Percentiles rank a stretch among this genome's conserved stretches.
Evolutionary conservation across 1,140 invertebrate species (phyloP).

Genomic region (Scaptomyza hsui): DNA sequence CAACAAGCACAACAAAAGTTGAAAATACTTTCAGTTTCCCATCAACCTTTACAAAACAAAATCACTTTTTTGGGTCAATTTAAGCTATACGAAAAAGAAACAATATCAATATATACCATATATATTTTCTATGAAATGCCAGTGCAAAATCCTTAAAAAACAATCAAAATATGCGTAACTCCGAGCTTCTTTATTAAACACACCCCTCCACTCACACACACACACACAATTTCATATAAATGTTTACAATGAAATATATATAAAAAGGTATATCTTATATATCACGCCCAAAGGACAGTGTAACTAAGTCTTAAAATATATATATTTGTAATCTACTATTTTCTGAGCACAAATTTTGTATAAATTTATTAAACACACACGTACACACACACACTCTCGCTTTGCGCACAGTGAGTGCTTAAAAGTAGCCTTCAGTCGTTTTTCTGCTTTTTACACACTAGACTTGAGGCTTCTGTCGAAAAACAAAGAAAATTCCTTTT

Average conservation of each 20-base stretch:
- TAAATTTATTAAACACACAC: conserved; percentile 73
- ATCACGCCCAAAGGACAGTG: conserved; percentile 78
- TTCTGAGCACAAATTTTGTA: conserved; percentile 80
- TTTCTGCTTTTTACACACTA: conserved; percentile 65
- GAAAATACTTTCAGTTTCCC: neutral
- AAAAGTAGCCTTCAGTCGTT: conserved; percentile 69
- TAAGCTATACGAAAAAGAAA: conserved; percentile 36
- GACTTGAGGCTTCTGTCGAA: conserved; percentile 49
- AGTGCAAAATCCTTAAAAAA: conserved; percentile 48
- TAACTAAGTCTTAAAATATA: conserved; percentile 72
- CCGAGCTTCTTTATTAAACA: conserved; percentile 66
- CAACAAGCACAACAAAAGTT: conserved; percentile 8
- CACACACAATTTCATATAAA: conserved; percentile 34
- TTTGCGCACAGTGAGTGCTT: conserved; percentile 38
- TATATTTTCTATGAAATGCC: conserved; percentile 21
- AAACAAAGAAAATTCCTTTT: neutral
- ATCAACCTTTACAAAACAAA: neutral
- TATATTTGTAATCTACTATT: conserved; percentile 81
- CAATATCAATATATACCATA: conserved; percentile 5
- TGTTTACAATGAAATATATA: conserved; percentile 37
- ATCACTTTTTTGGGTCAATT: conserved; percentile 76
- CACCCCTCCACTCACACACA: conserved; percentile 18
- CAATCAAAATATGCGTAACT: conserved; percentile 76
- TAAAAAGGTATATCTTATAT: conserved; percentile 65
- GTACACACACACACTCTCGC: conserved; percentile 38